A percentile compares a stretch with the other conserved stretches of the same genome.
Conservation (phyloP, 2,888 invertebrate genomes). For the Chaetogeoica ovagalla region DNA sequence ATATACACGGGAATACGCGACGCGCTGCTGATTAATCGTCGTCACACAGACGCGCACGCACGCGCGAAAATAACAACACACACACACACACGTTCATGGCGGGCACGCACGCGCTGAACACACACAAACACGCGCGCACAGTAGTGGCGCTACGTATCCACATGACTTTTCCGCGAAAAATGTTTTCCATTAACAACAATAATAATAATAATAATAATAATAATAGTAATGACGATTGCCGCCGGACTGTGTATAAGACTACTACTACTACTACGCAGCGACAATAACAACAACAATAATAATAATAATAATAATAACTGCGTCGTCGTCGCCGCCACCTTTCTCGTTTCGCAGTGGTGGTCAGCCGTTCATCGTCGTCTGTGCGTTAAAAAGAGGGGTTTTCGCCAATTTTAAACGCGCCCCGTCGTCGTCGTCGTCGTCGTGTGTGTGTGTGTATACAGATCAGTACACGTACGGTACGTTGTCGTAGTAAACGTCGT, state of each 20-base stretch:
- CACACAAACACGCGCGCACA: conserved; percentile 29
- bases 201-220: too few relatives aligned
- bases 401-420: conserved; percentile 38
- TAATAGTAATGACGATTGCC: too few relatives aligned
- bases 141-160: conserved; percentile 52
- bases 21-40: too few relatives aligned
- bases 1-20: too few relatives aligned
- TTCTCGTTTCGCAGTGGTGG: conserved; percentile 5
- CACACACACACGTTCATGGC: conserved; percentile 23
- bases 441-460: too few relatives aligned
- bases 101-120: conserved; percentile 5
- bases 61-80: conserved; percentile 58
- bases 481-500: too few relatives aligned
- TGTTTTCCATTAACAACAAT: conserved; percentile 46
- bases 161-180: conserved; percentile 53
- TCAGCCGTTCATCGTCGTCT: not conserved
- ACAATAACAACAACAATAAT: not conserved
- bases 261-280: too few relatives aligned
- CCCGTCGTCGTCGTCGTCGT: conserved; percentile 7
- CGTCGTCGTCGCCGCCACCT: conserved; percentile 1
- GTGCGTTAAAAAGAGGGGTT: conserved; percentile 20
- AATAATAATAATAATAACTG: not conserved
- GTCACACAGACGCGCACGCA: conserved; percentile 58
- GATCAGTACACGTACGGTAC: too few relatives aligned
- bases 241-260: conserved; percentile 7